Evolutionary conservation across 2,113 vertebrate genomes (phyloP), one percentile per base, ranked within the genome.

Genomic region (Otocyon megalotis): DNA sequence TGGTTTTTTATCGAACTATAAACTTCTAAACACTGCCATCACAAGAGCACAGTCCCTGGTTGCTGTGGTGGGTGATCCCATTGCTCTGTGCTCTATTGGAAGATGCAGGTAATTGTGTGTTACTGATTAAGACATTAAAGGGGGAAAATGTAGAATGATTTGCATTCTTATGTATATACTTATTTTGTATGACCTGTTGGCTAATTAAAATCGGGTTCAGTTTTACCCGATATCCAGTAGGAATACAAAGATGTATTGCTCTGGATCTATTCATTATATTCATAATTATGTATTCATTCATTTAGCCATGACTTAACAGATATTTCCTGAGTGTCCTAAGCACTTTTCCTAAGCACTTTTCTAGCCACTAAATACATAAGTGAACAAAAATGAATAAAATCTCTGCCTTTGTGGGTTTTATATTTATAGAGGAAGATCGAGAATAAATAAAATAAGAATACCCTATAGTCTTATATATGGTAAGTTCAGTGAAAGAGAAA

Each of bases 1-100:
- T 43, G 99, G 99, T 95, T 99, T 99, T 98, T 98, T 99, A 86
- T 99, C 99, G 89, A 99, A 99, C 98, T 99, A 99, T 98, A 99
- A 99, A 98, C 99, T 99, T 93, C 99, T 99, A 76, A 99, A 99
- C 98, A 99, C 99, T 53, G 99, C 99, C 99, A 99, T 99, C 98
- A 99, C 99, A 53, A 99, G 99, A 98, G 99, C 99, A 65, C 99
- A 99, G 93, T 99, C 99, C 91, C 97, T 99, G 98, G 99, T 99
- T 97, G 99, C 99, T 50, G 99, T 99, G 63, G 99, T 99, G 98
- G 99, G 99, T 97, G 99, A 99, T 98, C 99, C 99, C 88, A 99
- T 99, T 81, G 99, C 99, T 60, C 98, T 99, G 43, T 99, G 99
- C 98, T 99, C 99, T 37, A 99, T 99, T 97, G 99, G 99, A 65